phyloP scores from a whole-genome alignment of 2,888 invertebrate species.

The Sisyra nigra region DNA sequence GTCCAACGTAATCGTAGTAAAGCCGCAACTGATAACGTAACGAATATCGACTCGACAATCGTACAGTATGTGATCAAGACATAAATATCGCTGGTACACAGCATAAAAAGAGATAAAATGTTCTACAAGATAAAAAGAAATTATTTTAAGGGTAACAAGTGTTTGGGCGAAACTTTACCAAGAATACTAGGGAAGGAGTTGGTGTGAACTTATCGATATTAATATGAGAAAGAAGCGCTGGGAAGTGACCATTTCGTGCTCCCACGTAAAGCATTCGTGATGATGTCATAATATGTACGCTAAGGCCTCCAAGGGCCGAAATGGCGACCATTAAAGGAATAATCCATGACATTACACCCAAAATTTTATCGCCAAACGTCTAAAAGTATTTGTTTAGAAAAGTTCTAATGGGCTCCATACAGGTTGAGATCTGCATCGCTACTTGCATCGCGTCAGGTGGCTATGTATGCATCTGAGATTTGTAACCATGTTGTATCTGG shows the following conservation, averaged over 20 bases:
- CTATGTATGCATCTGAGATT: no score
- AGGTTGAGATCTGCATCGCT: no score
- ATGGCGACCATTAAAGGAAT: slow-evolving; percentile 87
- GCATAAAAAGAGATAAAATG: slow-evolving; percentile 66
- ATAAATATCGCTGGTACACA: slow-evolving; percentile 70
- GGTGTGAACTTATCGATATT: slow-evolving; percentile 62
- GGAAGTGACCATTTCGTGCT: slow-evolving; percentile 81
- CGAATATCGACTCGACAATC: slow-evolving; percentile 86
- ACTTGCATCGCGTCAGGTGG: no score
- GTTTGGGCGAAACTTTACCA: slow-evolving; percentile 52
- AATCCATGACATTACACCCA: slow-evolving; percentile 59
- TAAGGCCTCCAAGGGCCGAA: slow-evolving; percentile 83
- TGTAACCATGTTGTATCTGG: no score
- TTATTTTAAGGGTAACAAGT: neutral
- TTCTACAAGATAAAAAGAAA: slow-evolving; percentile 40
- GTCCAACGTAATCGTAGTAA: slow-evolving; percentile 71
- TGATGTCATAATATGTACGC: slow-evolving; percentile 91
- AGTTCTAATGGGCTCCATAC: no score
- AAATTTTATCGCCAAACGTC: slow-evolving; percentile 68
- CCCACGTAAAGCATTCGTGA: slow-evolving; percentile 85
- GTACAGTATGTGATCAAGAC: slow-evolving; percentile 81
- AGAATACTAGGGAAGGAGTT: slow-evolving; percentile 62
- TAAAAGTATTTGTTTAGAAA: slow-evolving; percentile 24
- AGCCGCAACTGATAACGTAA: slow-evolving; percentile 71
- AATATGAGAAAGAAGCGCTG: slow-evolving; percentile 61